Evolutionary conservation across 2,888 invertebrate species (phyloP).

Genomic region (Thumatha senex): DNA sequence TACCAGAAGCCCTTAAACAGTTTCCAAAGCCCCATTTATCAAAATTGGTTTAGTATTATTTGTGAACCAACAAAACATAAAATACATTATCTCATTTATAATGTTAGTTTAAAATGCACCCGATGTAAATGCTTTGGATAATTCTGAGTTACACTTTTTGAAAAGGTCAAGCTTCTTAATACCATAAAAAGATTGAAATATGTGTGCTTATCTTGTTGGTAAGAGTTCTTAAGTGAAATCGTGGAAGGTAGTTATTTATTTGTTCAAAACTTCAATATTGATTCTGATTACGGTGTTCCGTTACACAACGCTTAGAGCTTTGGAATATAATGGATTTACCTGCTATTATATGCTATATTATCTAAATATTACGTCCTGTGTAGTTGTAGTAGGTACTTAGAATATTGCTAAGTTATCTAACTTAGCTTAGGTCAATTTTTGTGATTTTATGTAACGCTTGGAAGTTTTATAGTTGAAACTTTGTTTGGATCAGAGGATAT

Average conservation of each 20-base stretch:
- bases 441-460: neutral
- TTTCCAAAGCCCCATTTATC: too few species aligned
- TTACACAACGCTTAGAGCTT: neutral
- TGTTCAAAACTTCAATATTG: neutral
- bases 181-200: conserved; percentile 15
- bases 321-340: neutral
- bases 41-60: too few species aligned
- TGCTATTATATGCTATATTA: neutral
- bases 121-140: too few species aligned
- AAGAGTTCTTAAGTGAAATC: conserved; percentile 17
- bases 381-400: neutral
- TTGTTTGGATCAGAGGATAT: too few species aligned
- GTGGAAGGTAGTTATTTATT: neutral
- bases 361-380: neutral
- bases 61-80: too few species aligned
- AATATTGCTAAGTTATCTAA: neutral
- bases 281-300: neutral
- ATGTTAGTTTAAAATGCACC: too few species aligned
- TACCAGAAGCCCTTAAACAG: too few species aligned
- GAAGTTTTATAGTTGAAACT: too few species aligned
- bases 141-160: too few species aligned
- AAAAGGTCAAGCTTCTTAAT: conserved; percentile 19
- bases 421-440: neutral
- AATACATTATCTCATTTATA: too few species aligned
- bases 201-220: conserved; percentile 1